Conservation (phyloP, 2,888 invertebrate genomes). For the Tinea semifulvella region DNA sequence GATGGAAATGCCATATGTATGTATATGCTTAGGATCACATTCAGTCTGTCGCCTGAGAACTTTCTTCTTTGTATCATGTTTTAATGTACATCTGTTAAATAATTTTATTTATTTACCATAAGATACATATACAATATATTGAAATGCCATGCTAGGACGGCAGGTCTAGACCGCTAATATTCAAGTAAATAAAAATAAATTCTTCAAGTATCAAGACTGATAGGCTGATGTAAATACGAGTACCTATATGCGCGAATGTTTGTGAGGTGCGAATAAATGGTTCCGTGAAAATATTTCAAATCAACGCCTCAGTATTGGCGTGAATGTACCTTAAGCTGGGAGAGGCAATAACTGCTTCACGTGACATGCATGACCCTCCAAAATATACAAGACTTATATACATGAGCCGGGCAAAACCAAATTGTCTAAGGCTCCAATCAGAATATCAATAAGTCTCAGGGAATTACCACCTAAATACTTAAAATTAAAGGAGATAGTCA, state of each 20-base stretch:
- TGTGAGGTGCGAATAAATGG: slow-evolving; percentile 59
- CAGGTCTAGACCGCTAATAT: not conserved
- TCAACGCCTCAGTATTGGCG: slow-evolving; percentile 46
- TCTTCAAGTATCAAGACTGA: slow-evolving; percentile 1
- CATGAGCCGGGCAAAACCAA: no score
- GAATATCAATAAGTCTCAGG: no score
- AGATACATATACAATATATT: not conserved
- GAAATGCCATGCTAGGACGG: not conserved
- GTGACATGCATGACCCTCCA: slow-evolving; percentile 49
- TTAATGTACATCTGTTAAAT: no score
- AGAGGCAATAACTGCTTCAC: slow-evolving; percentile 54
- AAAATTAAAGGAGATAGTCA: no score
- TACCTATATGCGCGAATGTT: slow-evolving; percentile 26
- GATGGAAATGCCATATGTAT: no score
- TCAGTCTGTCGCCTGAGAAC: no score
- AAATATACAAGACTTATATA: no score
- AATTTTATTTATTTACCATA: not conserved
- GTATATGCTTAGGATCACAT: no score
- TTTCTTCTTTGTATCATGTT: no score
- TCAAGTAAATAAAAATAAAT: not conserved
- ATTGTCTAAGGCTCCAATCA: no score
- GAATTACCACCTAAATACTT: no score
- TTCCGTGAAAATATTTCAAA: slow-evolving; percentile 66
- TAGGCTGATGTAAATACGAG: not conserved
- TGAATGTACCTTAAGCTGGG: slow-evolving; percentile 21